Conservation (phyloP, 2,113 vertebrate species). For the Anoura caudifer region DNA sequence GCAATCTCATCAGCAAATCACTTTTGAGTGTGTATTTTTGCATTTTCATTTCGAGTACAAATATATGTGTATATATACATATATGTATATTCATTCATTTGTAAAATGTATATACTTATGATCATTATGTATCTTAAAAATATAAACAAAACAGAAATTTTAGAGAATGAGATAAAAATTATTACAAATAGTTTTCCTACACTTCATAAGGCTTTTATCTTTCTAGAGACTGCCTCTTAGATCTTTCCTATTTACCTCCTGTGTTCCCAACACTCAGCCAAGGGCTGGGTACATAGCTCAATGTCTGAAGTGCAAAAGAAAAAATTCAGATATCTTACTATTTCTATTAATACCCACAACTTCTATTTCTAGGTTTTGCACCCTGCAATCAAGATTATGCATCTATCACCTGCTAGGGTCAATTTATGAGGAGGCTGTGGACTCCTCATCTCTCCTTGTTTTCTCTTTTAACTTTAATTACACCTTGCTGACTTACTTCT, state of each 20-base stretch:
- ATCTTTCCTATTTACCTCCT: not conserved
- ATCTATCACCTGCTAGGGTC: not conserved
- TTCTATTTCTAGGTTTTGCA: not conserved
- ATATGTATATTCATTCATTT: not conserved
- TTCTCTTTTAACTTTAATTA: not conserved
- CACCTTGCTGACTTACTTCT: not conserved
- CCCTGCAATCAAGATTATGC: not conserved
- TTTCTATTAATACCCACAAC: not conserved
- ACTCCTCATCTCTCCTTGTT: not conserved
- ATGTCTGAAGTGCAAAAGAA: not conserved
- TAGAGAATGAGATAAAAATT: not conserved
- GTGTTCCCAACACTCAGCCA: not conserved
- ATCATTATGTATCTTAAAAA: not conserved
- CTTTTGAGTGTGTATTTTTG: not conserved
- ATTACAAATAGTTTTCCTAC: not conserved
- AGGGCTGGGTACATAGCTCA: not conserved
- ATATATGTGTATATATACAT: no score
- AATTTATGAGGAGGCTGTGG: not conserved
- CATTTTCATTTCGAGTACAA: not conserved
- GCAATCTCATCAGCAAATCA: constrained; percentile 1
- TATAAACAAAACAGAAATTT: constrained; percentile 4
- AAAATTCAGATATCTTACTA: not conserved
- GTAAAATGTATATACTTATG: not conserved
- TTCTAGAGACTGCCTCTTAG: not conserved
- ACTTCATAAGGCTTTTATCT: not conserved